These are phyloP conservation scores for Mustela erminea DNA, from an alignment of 2,797 vertebrate species.

Conservation along the genomic window DNA sequence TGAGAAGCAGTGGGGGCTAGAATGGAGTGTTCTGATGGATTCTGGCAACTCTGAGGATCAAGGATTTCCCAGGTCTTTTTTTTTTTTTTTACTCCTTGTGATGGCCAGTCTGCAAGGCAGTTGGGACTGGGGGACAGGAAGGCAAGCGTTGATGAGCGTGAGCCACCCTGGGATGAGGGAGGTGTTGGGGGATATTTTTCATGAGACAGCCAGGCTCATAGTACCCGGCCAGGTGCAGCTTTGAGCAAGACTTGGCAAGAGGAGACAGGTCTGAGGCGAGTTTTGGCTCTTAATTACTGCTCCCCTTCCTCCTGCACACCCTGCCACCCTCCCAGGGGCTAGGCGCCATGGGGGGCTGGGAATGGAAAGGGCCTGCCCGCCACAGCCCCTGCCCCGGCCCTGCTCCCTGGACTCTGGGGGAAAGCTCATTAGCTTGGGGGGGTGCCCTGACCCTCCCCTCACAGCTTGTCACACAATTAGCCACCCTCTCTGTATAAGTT, in stretches of 20 bases:
- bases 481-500: slow-evolving; percentile 76
- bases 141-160: neutral
- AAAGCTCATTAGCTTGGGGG: slow-evolving; percentile 83
- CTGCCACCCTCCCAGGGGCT: slow-evolving; percentile 71
- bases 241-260: slow-evolving; percentile 85
- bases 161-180: slow-evolving; percentile 41
- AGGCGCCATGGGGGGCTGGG: slow-evolving; percentile 73
- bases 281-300: slow-evolving; percentile 80
- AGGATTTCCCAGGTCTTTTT: neutral
- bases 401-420: slow-evolving; percentile 75
- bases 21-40: neutral
- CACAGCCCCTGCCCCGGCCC: neutral
- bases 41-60: neutral
- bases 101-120: neutral
- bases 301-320: slow-evolving; percentile 63
- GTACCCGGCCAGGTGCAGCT: slow-evolving; percentile 82
- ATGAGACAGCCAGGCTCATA: slow-evolving; percentile 66
- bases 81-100: neutral
- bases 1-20: neutral
- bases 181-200: neutral
- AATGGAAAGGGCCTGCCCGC: slow-evolving; percentile 72
- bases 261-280: slow-evolving; percentile 72
- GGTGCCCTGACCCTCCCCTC: slow-evolving; percentile 71
- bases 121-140: neutral
- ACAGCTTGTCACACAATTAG: slow-evolving; percentile 75